Base-by-base conservation (phyloP, 2,888 invertebrate genomes). In the Plebejus argus region DNA sequence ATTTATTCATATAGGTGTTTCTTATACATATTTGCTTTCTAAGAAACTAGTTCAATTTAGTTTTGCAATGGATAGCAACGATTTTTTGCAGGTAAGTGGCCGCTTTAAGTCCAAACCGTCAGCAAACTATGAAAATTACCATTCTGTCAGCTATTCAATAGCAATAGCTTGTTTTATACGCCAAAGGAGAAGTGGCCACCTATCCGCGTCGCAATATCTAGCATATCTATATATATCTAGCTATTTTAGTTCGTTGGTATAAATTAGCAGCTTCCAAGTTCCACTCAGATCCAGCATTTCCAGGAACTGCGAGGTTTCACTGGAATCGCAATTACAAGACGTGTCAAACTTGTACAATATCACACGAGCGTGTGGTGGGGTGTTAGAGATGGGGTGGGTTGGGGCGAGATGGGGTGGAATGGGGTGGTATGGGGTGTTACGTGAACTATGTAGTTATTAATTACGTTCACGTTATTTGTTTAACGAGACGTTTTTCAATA, bases 361-460 rank as follows among this genome's bases (percentile, higher is more conserved):
- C 28, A 66, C 61, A 66, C 33, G 28, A 66, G 66, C 66, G 61
- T 66, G 4, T 66, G 66, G 18, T 66, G 28, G 28, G 61, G 61
- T 10, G 12, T 53, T 5, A n/a, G n/a, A n/a, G n/a, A n/a, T n/a
- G n/a, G n/a, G n/a, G 23, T 1, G 23, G 12, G 56, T 3, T 15
- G 56, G 56, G 66, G 23, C 12, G 58, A 10, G 20, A 4, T 4
- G 23, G 20, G 23, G 61, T 23, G n/a, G 1, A 12, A 12, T 12
- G 28, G 15, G 15, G 66, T 18, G 28, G 6, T 15, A 23, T 33
- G 66, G 66, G 12, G 66, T 4, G 15, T 28, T 33, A 66, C 66
- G 66, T 66, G 33, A 66, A 66, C 66, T 66, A 33, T 66, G 33
- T 66, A 28, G 18, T 28, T 66, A 66, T 66, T 66, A 66, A 28